Percentiles rank a stretch among this genome's conserved stretches.
Evolutionary conservation across 2,888 invertebrate genomes (phyloP).

Genomic region (Drosophila paranaensis): DNA sequence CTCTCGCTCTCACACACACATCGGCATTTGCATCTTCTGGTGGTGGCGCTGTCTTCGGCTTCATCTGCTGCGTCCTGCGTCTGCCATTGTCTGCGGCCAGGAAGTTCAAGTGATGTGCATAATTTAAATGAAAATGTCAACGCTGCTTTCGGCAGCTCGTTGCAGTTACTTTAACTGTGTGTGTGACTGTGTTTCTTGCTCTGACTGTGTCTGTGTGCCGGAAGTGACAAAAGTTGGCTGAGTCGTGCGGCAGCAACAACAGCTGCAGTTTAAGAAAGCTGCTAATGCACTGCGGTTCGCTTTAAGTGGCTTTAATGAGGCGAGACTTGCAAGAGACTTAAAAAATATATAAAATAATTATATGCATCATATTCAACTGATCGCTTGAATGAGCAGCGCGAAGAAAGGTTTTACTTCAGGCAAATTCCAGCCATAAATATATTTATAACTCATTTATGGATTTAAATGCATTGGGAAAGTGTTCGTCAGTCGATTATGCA

Average conservation of each 20-base stretch:
- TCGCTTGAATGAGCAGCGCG: background rate
- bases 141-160: slow-evolving; percentile 78
- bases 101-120: slow-evolving; percentile 81
- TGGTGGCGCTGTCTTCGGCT: slow-evolving; percentile 42
- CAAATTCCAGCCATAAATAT: too few relatives aligned
- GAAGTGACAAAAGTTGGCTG: slow-evolving; percentile 55
- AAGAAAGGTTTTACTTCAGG: background rate
- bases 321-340: background rate
- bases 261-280: slow-evolving; percentile 19
- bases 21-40: slow-evolving; percentile 32
- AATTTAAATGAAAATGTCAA: slow-evolving; percentile 81
- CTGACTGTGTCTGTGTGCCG: slow-evolving; percentile 24
- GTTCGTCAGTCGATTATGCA: background rate
- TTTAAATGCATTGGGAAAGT: background rate
- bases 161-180: slow-evolving; percentile 58
- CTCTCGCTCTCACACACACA: background rate
- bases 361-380: background rate
- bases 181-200: slow-evolving; percentile 9
- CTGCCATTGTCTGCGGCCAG: slow-evolving; percentile 52
- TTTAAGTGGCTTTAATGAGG: slow-evolving; percentile 41
- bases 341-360: background rate
- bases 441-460: background rate
- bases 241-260: slow-evolving; percentile 18
- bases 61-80: slow-evolving; percentile 30
- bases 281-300: slow-evolving; percentile 39